These are phyloP conservation scores for Limonius californicus DNA, from an alignment of 1,140 invertebrate species.

Conservation along the genomic window DNA sequence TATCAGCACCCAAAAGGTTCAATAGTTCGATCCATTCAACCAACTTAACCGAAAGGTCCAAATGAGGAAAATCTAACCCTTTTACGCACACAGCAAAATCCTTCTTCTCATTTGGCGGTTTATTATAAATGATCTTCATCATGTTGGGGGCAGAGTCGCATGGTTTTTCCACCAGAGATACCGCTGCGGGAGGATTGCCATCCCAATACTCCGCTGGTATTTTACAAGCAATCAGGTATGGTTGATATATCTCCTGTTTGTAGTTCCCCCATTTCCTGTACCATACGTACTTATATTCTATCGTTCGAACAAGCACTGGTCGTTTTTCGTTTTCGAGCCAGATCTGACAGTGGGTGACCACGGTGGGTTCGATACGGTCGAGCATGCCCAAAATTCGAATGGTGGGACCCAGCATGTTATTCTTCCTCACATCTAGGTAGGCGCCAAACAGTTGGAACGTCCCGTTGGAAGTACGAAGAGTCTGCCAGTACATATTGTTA, in stretches of 20 bases:
- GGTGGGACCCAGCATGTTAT: conserved; percentile 70
- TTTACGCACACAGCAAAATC: conserved; percentile 93
- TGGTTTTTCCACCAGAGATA: conserved; percentile 73
- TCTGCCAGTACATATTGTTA: conserved; percentile 88
- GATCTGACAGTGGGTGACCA: conserved; percentile 78
- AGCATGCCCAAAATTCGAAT: conserved; percentile 84
- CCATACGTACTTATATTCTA: conserved; percentile 89
- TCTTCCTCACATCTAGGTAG: conserved; percentile 75
- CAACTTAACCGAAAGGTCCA: conserved; percentile 79
- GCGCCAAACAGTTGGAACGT: conserved; percentile 85
- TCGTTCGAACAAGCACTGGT: conserved; percentile 63
- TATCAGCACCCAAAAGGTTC: conserved; percentile 79
- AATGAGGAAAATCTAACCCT: conserved; percentile 78
- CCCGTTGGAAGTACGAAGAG: conserved; percentile 68
- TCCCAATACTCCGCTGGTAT: conserved; percentile 67
- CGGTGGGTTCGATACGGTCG: conserved; percentile 74
- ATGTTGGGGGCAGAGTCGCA: conserved; percentile 83
- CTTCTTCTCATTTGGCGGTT: conserved; percentile 58
- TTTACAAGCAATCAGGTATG: conserved; percentile 82
- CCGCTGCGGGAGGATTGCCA: conserved; percentile 63
- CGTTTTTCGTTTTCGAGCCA: conserved; percentile 72
- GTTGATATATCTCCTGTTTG: conserved; percentile 82
- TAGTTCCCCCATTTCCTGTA: conserved; percentile 89
- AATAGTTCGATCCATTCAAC: conserved; percentile 91
- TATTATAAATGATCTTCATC: conserved; percentile 75